Conservation (phyloP, 2,888 invertebrate species). For the Sphaerophoria taeniata region DNA sequence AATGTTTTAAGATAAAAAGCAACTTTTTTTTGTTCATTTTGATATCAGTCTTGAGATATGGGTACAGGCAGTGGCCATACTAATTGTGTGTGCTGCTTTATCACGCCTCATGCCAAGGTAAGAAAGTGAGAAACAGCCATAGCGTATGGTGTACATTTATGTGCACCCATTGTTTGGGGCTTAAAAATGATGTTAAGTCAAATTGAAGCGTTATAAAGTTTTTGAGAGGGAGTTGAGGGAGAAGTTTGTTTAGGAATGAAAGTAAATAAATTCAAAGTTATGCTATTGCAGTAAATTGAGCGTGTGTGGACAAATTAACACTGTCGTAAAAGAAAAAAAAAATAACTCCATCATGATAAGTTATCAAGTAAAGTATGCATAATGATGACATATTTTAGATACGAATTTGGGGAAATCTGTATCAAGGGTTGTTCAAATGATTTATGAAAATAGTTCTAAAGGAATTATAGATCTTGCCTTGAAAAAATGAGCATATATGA, state of each 20-base stretch:
- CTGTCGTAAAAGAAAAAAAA: slow-evolving; percentile 28
- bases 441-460: too few relatives aligned
- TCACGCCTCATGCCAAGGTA: slow-evolving; percentile 36
- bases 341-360: slow-evolving; percentile 40
- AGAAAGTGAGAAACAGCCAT: slow-evolving; percentile 41
- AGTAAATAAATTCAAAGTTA: slow-evolving; percentile 13
- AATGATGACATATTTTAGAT: slow-evolving; percentile 19
- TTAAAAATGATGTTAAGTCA: slow-evolving; percentile 14
- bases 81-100: slow-evolving; percentile 24
- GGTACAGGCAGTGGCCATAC: background rate
- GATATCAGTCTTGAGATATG: slow-evolving; percentile 49
- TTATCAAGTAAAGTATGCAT: slow-evolving; percentile 16
- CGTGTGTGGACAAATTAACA: slow-evolving; percentile 24
- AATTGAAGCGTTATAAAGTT: background rate
- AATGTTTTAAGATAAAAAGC: slow-evolving; percentile 52
- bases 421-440: background rate
- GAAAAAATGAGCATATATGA: too few relatives aligned
- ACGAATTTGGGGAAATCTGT: background rate
- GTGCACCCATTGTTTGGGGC: slow-evolving; percentile 22
- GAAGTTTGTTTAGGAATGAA: background rate
- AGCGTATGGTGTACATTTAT: slow-evolving; percentile 31
- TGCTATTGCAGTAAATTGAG: slow-evolving; percentile 30
- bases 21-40: slow-evolving; percentile 38
- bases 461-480: too few relatives aligned
- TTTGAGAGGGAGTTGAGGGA: background rate